phyloP scores from a whole-genome alignment of 2,888 invertebrate species.

The Bombylius discolor region DNA sequence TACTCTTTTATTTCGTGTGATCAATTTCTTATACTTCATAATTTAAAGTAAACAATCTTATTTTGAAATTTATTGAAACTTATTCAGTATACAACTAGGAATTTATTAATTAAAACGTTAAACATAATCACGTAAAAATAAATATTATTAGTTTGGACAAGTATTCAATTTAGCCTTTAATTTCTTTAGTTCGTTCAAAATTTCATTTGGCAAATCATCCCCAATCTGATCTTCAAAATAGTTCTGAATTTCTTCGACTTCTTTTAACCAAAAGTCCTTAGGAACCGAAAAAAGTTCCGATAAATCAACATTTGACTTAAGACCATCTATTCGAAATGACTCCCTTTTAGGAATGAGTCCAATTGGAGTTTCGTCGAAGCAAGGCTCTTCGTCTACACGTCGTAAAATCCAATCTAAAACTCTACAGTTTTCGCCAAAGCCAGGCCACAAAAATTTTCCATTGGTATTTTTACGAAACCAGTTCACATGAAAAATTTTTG shows the following conservation, averaged over 20 bases:
- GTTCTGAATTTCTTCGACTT: slow-evolving; percentile 64
- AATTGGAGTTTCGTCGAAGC: slow-evolving; percentile 61
- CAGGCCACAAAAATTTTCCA: slow-evolving; percentile 96
- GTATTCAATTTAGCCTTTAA: slow-evolving; percentile 35
- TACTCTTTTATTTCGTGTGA: too few species aligned
- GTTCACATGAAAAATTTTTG: slow-evolving; percentile 96
- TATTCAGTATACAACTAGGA: too few species aligned
- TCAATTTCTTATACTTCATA: too few species aligned
- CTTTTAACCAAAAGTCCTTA: slow-evolving; percentile 82
- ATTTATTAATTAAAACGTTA: too few species aligned
- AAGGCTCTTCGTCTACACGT: slow-evolving; percentile 65
- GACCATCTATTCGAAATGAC: slow-evolving; percentile 56
- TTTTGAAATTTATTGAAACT: too few species aligned
- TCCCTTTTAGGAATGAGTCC: slow-evolving; percentile 50
- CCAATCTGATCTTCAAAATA: slow-evolving; percentile 89
- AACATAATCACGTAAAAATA: too few species aligned
- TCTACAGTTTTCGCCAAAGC: slow-evolving; percentile 91
- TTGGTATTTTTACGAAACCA: slow-evolving; percentile 86
- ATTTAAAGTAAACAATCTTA: too few species aligned
- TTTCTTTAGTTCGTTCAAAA: slow-evolving; percentile 52
- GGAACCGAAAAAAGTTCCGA: slow-evolving; percentile 73
- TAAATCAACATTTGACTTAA: slow-evolving; percentile 54
- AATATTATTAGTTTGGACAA: too few species aligned
- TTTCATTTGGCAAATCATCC: slow-evolving; percentile 63
- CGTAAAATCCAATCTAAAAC: slow-evolving; percentile 93